These are phyloP conservation scores for Cepaea nemoralis DNA, from an alignment of 1,140 invertebrate species.

Conservation along the genomic window DNA sequence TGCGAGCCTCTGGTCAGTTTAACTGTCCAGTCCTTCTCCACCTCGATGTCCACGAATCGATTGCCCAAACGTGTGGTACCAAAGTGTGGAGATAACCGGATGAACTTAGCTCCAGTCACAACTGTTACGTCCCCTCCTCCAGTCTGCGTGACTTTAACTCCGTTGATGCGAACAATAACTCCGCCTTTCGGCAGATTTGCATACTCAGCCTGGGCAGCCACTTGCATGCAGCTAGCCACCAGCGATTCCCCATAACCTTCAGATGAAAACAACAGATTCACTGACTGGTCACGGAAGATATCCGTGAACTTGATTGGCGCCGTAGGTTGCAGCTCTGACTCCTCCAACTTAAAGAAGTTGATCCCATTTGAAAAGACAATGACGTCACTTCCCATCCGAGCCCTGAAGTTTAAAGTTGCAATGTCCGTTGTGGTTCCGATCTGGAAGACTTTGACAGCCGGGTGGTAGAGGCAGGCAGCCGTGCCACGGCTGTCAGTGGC, in stretches of 20 bases:
- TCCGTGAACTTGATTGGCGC: constrained; percentile 55
- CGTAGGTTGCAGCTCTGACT: constrained; percentile 50
- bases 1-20: constrained; percentile 53
- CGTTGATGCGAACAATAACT: constrained; percentile 60
- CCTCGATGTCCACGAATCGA: constrained; percentile 58
- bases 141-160: constrained; percentile 60
- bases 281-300: constrained; percentile 59
- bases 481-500: constrained; percentile 59
- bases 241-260: constrained; percentile 53
- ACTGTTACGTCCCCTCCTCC: constrained; percentile 61
- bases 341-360: constrained; percentile 52
- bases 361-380: constrained; percentile 57
- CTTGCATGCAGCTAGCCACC: constrained; percentile 52
- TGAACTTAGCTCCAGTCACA: constrained; percentile 57
- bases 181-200: constrained; percentile 56
- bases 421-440: constrained; percentile 53
- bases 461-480: constrained; percentile 59
- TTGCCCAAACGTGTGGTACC: constrained; percentile 52
- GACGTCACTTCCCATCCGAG: constrained; percentile 53
- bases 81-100: constrained; percentile 55
- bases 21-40: constrained; percentile 56
- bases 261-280: constrained; percentile 61
- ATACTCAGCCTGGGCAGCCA: constrained; percentile 57
- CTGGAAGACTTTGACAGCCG: constrained; percentile 58
- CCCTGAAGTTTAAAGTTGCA: constrained; percentile 48